Conservation (phyloP, 1,140 invertebrate species). For the Pseudomyrmex gracilis region DNA sequence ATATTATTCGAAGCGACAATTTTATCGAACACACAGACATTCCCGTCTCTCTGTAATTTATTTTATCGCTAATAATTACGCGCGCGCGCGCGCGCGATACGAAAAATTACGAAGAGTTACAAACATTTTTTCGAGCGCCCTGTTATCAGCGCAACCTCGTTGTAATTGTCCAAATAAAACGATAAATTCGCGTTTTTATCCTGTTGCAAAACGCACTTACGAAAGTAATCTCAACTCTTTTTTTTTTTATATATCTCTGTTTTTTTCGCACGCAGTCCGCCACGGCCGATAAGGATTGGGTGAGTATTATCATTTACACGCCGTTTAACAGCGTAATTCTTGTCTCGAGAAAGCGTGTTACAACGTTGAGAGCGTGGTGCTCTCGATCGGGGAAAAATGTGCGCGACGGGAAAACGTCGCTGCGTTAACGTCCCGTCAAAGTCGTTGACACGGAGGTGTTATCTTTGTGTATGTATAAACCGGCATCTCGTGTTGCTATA, state of each 20-base stretch:
- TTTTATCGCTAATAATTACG: too few relatives aligned
- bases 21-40: too few relatives aligned
- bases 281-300: constrained; percentile 72
- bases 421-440: constrained; percentile 33
- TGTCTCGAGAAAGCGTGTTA: neutral
- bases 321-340: neutral
- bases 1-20: too few relatives aligned
- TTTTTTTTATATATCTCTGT: constrained; percentile 10
- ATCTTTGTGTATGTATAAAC: constrained; percentile 5
- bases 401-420: neutral
- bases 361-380: neutral
- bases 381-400: neutral
- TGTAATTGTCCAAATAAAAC: neutral
- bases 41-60: too few relatives aligned
- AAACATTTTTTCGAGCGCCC: neutral
- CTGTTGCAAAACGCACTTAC: constrained; percentile 34
- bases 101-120: neutral
- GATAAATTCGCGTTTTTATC: neutral
- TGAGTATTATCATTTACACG: constrained; percentile 67
- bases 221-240: constrained; percentile 36
- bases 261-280: constrained; percentile 68
- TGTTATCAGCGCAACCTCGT: neutral
- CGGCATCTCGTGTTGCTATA: too few relatives aligned
- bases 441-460: constrained; percentile 43
- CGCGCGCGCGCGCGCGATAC: too few relatives aligned